Percentiles rank a stretch among this genome's conserved stretches.
phyloP scores from a whole-genome alignment of 2,797 vertebrate genomes.

The Sebastiscus tertius region DNA sequence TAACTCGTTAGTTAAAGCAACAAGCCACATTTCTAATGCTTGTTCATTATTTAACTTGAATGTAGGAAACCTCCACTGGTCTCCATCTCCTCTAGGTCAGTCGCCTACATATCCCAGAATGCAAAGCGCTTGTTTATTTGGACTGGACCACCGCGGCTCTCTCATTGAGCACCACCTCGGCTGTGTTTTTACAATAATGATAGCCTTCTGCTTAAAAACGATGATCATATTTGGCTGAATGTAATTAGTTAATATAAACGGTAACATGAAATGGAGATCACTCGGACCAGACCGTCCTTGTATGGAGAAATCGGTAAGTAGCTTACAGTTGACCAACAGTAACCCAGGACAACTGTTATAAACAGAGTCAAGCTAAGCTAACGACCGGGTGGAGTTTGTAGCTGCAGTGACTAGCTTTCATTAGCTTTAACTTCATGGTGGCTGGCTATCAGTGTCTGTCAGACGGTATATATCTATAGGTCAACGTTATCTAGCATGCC shows the following conservation, averaged over 20 bases:
- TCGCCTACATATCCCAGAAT: slow-evolving; percentile 72
- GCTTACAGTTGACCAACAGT: slow-evolving; percentile 59
- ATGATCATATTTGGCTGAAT: slow-evolving; percentile 10
- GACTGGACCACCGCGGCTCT: not conserved
- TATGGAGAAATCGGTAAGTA: slow-evolving; percentile 86
- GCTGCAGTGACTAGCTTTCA: not conserved
- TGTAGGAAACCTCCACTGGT: not conserved
- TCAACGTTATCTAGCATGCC: not conserved
- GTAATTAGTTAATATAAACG: not conserved
- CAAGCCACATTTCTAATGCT: not conserved
- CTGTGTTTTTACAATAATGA: slow-evolving; percentile 9
- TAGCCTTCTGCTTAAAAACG: slow-evolving; percentile 6
- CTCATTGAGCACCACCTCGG: too few relatives aligned
- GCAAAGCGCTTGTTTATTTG: slow-evolving; percentile 25
- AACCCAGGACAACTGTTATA: not conserved
- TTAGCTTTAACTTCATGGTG: not conserved
- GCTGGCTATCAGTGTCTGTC: not conserved
- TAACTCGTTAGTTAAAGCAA: not conserved
- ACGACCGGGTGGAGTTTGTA: not conserved
- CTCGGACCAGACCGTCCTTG: slow-evolving; percentile 79
- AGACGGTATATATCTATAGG: not conserved
- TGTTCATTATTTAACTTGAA: not conserved
- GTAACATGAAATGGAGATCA: slow-evolving; percentile 79
- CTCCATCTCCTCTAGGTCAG: not conserved
- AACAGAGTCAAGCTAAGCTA: not conserved